Percentiles rank a stretch among this genome's conserved stretches.
phyloP scores from a whole-genome alignment of 2,888 invertebrate genomes.

The Epirrita christyi region DNA sequence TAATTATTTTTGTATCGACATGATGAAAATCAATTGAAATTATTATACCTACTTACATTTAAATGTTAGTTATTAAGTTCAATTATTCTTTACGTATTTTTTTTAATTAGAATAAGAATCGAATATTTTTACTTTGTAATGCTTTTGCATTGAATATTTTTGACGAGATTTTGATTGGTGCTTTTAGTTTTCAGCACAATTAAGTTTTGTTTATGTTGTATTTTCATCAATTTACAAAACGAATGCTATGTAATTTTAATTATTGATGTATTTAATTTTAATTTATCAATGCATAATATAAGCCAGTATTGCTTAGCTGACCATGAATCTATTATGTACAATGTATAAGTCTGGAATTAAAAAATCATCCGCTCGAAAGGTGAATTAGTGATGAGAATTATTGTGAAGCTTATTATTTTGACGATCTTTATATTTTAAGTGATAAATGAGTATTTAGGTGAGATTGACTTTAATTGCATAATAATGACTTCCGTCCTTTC shows the following conservation, averaged over 20 bases:
- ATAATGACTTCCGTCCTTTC: neutral
- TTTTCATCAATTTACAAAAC: too few relatives aligned
- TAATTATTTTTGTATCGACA: neutral
- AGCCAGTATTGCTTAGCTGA: too few relatives aligned
- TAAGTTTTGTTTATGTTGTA: neutral
- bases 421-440: neutral
- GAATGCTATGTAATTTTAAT: too few relatives aligned
- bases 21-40: neutral
- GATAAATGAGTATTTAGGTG: neutral
- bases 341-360: neutral
- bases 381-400: neutral
- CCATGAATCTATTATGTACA: too few relatives aligned
- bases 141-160: slow-evolving; percentile 8
- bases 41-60: neutral
- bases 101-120: neutral
- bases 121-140: slow-evolving; percentile 2
- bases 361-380: neutral
- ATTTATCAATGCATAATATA: too few relatives aligned
- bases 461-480: neutral
- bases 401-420: neutral
- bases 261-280: too few relatives aligned
- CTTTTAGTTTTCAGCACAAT: slow-evolving; percentile 1
- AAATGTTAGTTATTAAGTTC: neutral
- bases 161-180: neutral
- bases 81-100: neutral